phyloP scores from a whole-genome alignment of 2,113 vertebrate species.

The Lagopus muta region DNA sequence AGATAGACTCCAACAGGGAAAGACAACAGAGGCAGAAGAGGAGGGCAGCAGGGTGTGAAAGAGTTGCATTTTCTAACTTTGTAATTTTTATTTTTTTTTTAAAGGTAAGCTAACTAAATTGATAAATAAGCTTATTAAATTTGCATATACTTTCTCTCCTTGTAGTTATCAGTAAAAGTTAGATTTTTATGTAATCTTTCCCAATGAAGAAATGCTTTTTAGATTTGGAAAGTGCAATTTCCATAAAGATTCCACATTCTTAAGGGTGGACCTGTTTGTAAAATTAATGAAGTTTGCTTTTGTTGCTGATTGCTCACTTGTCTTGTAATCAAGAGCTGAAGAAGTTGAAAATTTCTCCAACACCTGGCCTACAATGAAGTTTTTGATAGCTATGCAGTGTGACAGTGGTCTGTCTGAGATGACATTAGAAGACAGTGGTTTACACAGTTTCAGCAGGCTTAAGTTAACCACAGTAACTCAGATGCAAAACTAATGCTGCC shows the following conservation, averaged over 20 bases:
- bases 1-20: fast-evolving
- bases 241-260: background rate
- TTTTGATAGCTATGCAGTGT: background rate
- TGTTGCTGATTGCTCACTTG: background rate
- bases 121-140: background rate
- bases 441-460: background rate
- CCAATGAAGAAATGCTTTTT: background rate
- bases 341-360: background rate
- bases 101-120: background rate
- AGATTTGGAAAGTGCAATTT: background rate
- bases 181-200: background rate
- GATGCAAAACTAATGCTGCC: background rate
- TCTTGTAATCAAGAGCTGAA: background rate
- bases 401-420: background rate
- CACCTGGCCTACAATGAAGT: background rate
- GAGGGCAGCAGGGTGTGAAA: background rate
- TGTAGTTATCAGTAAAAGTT: background rate
- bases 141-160: background rate
- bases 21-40: background rate
- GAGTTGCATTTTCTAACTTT: background rate
- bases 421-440: background rate
- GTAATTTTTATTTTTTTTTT: background rate
- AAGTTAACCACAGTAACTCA: background rate
- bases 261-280: background rate
- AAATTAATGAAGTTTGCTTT: background rate